Conservation (phyloP, 2,797 vertebrate species). For the Meriones psammophilus region DNA sequence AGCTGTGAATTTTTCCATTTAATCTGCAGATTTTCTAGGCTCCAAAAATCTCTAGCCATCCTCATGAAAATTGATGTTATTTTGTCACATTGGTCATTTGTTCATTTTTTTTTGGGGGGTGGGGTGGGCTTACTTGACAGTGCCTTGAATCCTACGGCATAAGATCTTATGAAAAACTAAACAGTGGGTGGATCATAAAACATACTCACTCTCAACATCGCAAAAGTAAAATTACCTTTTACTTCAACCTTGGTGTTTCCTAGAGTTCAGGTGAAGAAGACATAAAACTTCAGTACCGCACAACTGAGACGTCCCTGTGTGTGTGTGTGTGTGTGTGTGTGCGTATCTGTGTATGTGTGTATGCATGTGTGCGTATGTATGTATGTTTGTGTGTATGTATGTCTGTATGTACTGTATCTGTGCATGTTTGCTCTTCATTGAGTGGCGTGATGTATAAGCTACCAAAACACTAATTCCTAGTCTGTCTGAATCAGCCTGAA, state of each 20-base stretch:
- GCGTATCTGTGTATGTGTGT: neutral
- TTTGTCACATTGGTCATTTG: neutral
- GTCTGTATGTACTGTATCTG: neutral
- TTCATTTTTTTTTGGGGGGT: neutral
- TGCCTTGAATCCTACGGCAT: neutral
- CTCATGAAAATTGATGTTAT: neutral
- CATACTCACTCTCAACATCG: neutral
- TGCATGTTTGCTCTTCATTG: neutral
- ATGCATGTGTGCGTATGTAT: neutral
- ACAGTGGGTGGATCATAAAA: neutral
- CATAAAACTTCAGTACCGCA: neutral
- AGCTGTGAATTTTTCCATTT: neutral
- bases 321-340: neutral
- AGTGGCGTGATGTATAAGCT: slow-evolving; percentile 37
- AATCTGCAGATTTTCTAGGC: neutral
- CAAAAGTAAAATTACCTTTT: neutral
- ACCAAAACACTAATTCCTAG: slow-evolving; percentile 57
- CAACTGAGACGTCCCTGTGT: neutral
- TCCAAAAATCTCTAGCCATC: neutral
- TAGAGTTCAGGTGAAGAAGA: neutral
- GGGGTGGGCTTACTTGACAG: neutral
- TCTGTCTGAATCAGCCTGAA: slow-evolving; percentile 45
- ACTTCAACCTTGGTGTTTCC: neutral
- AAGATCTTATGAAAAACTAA: neutral
- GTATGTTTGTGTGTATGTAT: neutral